Evolutionary conservation across 2,113 vertebrate genomes (phyloP).

Genomic region (Proteles cristata): DNA sequence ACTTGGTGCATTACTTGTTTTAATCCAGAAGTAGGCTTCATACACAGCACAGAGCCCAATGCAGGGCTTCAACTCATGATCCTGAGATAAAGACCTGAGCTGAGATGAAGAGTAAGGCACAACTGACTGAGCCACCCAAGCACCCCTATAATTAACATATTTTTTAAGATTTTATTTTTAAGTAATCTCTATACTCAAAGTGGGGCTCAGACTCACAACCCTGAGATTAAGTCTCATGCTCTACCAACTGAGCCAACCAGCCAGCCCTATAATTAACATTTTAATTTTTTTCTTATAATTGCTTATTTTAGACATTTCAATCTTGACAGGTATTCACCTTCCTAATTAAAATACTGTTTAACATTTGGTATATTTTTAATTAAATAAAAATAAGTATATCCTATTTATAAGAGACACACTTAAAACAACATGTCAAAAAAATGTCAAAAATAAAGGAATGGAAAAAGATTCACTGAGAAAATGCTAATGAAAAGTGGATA

Average conservation of each 20-base stretch:
- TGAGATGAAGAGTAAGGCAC: too few relatives aligned
- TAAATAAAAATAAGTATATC: constrained; percentile 6
- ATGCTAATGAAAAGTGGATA: constrained; percentile 7
- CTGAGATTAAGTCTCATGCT: background rate
- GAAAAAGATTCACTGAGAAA: background rate
- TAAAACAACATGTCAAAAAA: background rate
- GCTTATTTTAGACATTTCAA: background rate
- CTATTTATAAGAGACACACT: background rate
- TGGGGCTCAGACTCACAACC: background rate
- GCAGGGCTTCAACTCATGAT: too few relatives aligned
- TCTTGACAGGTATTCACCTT: background rate
- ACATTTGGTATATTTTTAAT: background rate
- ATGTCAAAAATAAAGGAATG: constrained; percentile 12
- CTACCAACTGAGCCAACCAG: background rate
- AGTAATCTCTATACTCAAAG: background rate
- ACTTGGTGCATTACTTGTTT: background rate
- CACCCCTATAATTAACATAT: too few relatives aligned
- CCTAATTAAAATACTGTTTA: constrained; percentile 26
- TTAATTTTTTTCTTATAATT: background rate
- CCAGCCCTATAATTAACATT: background rate
- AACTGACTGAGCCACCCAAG: too few relatives aligned
- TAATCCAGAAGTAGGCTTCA: background rate
- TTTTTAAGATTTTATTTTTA: background rate
- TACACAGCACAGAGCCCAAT: too few relatives aligned
- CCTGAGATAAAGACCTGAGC: too few relatives aligned